Conservation (phyloP, 2,888 invertebrate genomes). For the Phyto melanocephala region DNA sequence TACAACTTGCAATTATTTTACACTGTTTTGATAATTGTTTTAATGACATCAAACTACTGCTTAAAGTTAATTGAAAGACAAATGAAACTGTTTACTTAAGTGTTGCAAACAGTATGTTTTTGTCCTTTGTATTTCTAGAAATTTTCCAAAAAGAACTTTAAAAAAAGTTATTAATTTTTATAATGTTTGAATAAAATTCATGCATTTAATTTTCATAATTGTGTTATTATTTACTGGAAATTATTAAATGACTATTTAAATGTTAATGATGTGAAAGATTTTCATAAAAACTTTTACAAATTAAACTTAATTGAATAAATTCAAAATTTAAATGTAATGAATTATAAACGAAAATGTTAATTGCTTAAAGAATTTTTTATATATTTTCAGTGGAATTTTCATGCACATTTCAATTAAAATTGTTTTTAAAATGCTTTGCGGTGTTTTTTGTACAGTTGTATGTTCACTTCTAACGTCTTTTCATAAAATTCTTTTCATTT, state of each 20-base stretch:
- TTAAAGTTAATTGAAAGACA: constrained; percentile 49
- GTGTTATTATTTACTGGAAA: background rate
- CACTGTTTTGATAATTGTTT: constrained; percentile 47
- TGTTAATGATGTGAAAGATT: too few species aligned
- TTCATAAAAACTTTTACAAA: too few species aligned
- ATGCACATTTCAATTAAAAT: too few species aligned
- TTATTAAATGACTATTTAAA: background rate
- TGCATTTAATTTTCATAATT: background rate
- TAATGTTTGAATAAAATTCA: constrained; percentile 21
- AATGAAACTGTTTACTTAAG: constrained; percentile 22
- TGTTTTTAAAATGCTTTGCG: too few species aligned
- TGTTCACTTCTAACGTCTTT: too few species aligned
- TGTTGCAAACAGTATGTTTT: constrained; percentile 7
- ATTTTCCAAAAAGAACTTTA: background rate
- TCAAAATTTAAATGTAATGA: too few species aligned
- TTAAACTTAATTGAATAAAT: too few species aligned
- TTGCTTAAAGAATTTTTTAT: too few species aligned
- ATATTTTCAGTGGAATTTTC: too few species aligned
- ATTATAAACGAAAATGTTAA: too few species aligned
- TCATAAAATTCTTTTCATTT: background rate
- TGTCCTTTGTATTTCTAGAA: background rate
- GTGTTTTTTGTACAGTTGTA: too few species aligned
- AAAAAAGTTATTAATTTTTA: constrained; percentile 30
- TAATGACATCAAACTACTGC: constrained; percentile 40
- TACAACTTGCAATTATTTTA: constrained; percentile 24